These are phyloP conservation scores for Holocentrus rufus DNA, from an alignment of 2,797 vertebrate genomes.

Conservation along the genomic window DNA sequence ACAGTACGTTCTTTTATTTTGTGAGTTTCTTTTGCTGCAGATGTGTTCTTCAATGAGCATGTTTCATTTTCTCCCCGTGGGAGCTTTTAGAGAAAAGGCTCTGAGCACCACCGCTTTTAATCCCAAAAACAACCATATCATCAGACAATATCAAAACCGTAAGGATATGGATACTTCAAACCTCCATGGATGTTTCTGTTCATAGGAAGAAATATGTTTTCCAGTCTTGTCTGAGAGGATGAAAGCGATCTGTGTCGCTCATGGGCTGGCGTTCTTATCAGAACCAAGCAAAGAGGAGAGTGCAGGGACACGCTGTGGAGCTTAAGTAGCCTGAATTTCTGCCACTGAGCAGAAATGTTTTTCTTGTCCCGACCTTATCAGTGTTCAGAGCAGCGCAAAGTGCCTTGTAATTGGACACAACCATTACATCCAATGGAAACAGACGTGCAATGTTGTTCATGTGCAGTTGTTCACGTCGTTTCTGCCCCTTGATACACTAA, in stretches of 20 bases:
- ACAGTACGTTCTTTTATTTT: background rate
- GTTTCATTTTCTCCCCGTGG: background rate
- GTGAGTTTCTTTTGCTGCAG: background rate
- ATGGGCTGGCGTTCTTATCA: background rate
- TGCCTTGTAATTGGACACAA: background rate
- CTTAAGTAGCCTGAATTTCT: background rate
- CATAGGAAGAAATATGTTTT: background rate
- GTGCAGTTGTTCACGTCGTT: background rate
- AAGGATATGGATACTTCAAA: background rate
- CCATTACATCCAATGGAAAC: background rate
- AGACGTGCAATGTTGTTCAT: background rate
- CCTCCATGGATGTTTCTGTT: background rate
- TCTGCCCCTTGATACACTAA: conserved; percentile 17
- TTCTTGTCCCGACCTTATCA: conserved; percentile 9
- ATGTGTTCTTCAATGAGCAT: background rate
- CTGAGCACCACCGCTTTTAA: too few species aligned
- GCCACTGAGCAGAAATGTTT: conserved; percentile 24
- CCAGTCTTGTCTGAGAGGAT: conserved; percentile 2
- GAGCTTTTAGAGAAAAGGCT: background rate
- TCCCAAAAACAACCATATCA: background rate
- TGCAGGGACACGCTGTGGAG: background rate
- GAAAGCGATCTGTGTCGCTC: conserved; percentile 2
- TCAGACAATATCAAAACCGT: background rate
- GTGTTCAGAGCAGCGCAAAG: conserved; percentile 3
- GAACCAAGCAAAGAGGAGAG: background rate